Base-by-base conservation (phyloP, 1,140 invertebrate genomes). In the Planococcus citri region DNA sequence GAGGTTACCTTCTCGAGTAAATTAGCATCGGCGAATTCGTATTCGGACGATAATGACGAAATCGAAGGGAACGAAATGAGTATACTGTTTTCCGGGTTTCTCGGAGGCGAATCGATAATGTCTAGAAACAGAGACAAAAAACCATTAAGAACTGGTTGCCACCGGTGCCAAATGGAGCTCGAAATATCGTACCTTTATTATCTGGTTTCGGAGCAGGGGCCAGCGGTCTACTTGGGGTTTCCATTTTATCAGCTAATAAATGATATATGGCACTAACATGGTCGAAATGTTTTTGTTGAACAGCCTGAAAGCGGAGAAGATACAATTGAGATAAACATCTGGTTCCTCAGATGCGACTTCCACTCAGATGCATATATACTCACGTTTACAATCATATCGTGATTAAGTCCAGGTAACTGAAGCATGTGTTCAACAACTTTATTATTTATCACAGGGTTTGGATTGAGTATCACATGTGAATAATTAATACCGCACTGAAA, bases 191-290 rank as follows among this genome's bases (percentile, higher is more conserved):
- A 51, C 41, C 41, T 51, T 72, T 72, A 72, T 72, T 25, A 27
- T 24, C 67, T 72, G 74, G 77, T 72, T 78, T 76, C 68, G 80
- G 79, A 68, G 85, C 85, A 25, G 60, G 3, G 10, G 25, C 60
- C 22, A 14, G 3, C 4, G 20, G 60, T 27, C 64, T 64, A 27
- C 6, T 29, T 58, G 57, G 79, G 74, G 83, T 80, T 74, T 86
- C 83, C 60, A 89, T 76, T 77, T 90, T 91, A 75, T 95, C 92
- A 72, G 90, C 83, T 14, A 98, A 82, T 71, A 98, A 83, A 80
- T 96, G 91, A 78, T 98, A 98, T 75, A 98, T 97, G 61, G 95
- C 95, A 74, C 92, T 94, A 73, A 96, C 91, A 80, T 97, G 93
- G 79, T 98, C 94, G 79, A 95, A 98, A 10, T 89, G 84, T 74